phyloP scores from a whole-genome alignment of 2,113 vertebrate genomes.

The Callaeas wilsoni region DNA sequence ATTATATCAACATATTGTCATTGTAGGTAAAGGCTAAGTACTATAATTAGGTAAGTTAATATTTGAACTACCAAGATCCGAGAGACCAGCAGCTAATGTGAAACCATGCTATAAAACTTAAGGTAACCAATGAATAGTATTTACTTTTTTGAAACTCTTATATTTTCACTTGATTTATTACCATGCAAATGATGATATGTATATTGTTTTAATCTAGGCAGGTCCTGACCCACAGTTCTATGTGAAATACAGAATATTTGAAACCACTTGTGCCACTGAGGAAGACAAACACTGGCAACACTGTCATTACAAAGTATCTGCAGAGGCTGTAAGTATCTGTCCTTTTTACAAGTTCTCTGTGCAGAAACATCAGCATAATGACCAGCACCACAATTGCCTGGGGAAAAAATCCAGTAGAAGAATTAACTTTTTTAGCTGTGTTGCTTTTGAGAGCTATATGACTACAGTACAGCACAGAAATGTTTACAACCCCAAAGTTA shows the following conservation, averaged over 20 bases:
- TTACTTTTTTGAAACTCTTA: not conserved
- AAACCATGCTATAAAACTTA: not conserved
- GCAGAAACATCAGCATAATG: not conserved
- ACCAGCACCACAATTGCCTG: not conserved
- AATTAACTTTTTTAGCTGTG: not conserved
- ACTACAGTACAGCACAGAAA: not conserved
- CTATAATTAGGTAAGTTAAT: not conserved
- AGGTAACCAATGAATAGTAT: not conserved
- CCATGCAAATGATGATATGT: not conserved
- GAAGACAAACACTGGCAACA: slow-evolving; percentile 77
- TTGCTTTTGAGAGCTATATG: not conserved
- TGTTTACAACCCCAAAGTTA: not conserved
- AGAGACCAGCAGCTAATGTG: not conserved
- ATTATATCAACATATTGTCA: not conserved
- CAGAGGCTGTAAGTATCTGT: slow-evolving; percentile 66
- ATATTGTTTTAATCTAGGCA: slow-evolving; percentile 60
- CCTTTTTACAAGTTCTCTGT: not conserved
- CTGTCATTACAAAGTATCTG: slow-evolving; percentile 71
- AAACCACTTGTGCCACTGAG: slow-evolving; percentile 71
- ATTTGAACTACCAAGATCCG: not conserved
- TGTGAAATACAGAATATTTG: slow-evolving; percentile 75
- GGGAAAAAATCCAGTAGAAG: not conserved
- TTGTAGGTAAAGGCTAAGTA: not conserved
- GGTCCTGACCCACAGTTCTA: slow-evolving; percentile 58
- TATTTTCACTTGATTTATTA: not conserved